These are phyloP conservation scores for Deladenus siricidicola DNA, from an alignment of 2,888 invertebrate genomes.

Conservation along the genomic window DNA sequence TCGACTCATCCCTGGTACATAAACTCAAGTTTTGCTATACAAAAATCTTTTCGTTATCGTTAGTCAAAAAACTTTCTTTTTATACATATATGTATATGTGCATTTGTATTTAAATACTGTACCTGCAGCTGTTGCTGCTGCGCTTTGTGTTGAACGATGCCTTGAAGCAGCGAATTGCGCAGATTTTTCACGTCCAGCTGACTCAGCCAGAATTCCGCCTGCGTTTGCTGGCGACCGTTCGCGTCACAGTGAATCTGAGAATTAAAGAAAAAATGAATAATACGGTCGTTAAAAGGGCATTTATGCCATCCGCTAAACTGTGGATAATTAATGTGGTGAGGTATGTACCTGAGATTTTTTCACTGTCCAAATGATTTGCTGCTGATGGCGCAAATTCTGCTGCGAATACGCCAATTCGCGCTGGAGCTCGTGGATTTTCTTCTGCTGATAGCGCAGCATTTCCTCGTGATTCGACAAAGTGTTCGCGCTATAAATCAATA, in stretches of 20 bases:
- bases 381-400: slow-evolving; percentile 43
- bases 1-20: no score
- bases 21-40: no score
- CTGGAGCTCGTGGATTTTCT: slow-evolving; percentile 41
- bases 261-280: no score
- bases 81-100: neutral
- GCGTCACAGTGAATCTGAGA: slow-evolving; percentile 3
- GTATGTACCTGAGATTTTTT: slow-evolving; percentile 31
- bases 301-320: no score
- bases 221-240: slow-evolving; percentile 5
- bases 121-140: slow-evolving; percentile 30
- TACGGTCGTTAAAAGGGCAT: no score
- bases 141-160: slow-evolving; percentile 34
- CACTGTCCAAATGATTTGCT: slow-evolving; percentile 43
- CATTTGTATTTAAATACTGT: neutral
- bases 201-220: slow-evolving; percentile 22
- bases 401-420: slow-evolving; percentile 40
- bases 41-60: no score
- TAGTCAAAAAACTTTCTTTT: no score
- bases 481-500: neutral
- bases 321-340: no score
- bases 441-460: slow-evolving; percentile 42
- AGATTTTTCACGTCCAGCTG: slow-evolving; percentile 31
- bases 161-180: slow-evolving; percentile 35
- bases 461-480: slow-evolving; percentile 42